Conservation (phyloP, 2,888 invertebrate species). For the Antheraea assamensis region DNA sequence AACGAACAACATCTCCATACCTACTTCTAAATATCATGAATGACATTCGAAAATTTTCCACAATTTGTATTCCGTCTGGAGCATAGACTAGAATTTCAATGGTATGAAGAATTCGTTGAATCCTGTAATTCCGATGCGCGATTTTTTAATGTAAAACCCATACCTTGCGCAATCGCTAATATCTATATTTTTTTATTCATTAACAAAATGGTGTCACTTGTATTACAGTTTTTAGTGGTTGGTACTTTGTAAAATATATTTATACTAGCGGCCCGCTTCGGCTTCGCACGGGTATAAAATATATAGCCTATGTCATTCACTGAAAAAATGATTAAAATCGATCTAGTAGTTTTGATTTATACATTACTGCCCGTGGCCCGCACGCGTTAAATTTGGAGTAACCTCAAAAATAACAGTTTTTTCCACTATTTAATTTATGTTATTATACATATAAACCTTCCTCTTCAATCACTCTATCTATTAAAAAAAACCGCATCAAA, state of each 20-base stretch:
- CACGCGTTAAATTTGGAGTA: no score
- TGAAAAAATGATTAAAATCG: no score
- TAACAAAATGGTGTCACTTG: constrained; percentile 74
- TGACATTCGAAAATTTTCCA: constrained; percentile 73
- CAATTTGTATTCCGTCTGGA: constrained; percentile 77
- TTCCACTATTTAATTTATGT: no score
- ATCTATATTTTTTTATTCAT: constrained; percentile 75
- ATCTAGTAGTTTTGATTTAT: no score
- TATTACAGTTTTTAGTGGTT: constrained; percentile 57
- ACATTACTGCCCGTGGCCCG: no score
- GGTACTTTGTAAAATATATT: constrained; percentile 46
- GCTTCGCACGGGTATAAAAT: no score
- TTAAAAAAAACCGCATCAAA: no score
- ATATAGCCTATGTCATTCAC: no score
- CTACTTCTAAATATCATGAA: constrained; percentile 44
- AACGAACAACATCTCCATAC: background rate
- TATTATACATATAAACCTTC: no score
- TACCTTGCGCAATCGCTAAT: constrained; percentile 78
- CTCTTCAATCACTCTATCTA: no score
- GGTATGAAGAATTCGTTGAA: constrained; percentile 42
- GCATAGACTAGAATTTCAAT: constrained; percentile 49
- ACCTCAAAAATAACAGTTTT: no score
- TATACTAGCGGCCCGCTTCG: no score
- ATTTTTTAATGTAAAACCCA: constrained; percentile 77
- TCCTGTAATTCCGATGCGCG: constrained; percentile 75